Conservation (phyloP, 2,797 vertebrate species). For the Anguilla pacifica region DNA sequence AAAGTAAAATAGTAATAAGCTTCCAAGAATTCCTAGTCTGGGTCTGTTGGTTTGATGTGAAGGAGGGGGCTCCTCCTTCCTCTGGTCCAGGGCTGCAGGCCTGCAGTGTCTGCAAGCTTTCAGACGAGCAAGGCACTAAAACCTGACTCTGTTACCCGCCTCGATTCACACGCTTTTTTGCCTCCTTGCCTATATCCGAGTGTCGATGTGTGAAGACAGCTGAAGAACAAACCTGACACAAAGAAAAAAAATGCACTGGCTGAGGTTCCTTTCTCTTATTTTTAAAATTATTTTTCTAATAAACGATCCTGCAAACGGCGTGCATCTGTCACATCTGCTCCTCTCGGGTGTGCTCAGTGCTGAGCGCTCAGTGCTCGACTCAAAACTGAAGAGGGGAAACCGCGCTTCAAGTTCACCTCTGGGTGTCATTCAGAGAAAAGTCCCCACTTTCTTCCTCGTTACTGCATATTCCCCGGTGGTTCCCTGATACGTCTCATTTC, state of each 20-base stretch:
- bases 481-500: neutral
- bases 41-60: too few relatives aligned
- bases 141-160: neutral
- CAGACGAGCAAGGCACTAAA: neutral
- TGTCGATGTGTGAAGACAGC: neutral
- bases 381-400: neutral
- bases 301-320: neutral
- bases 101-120: slow-evolving; percentile 8
- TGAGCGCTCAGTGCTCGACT: neutral
- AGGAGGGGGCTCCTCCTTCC: neutral
- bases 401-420: neutral
- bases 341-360: neutral
- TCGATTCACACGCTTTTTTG: neutral
- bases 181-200: neutral
- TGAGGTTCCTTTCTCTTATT: neutral
- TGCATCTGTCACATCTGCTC: neutral
- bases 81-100: neutral
- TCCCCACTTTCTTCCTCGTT: neutral
- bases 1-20: neutral
- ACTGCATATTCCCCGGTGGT: too few relatives aligned
- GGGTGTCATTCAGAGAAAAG: neutral
- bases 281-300: neutral
- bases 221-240: neutral
- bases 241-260: neutral
- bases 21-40: neutral